These are phyloP conservation scores for Cybosia mesomella DNA, from an alignment of 2,888 invertebrate species.

Conservation along the genomic window DNA sequence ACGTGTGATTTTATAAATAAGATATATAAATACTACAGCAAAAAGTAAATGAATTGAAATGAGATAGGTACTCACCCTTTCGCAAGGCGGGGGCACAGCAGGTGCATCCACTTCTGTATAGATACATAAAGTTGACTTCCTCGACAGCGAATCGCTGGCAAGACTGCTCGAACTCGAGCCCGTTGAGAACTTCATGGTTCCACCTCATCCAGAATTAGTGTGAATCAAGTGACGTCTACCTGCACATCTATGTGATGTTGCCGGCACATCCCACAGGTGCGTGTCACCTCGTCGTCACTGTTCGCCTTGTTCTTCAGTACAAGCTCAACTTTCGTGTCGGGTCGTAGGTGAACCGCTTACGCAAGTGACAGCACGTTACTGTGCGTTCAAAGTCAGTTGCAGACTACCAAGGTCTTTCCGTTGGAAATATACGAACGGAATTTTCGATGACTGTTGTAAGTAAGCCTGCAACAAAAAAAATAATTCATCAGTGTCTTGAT, in stretches of 20 bases:
- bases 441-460: conserved; percentile 64
- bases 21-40: neutral
- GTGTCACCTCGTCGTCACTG: conserved; percentile 46
- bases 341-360: conserved; percentile 56
- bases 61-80: conserved; percentile 81
- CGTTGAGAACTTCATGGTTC: conserved; percentile 88
- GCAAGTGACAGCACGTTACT: conserved; percentile 59
- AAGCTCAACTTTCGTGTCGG: conserved; percentile 50
- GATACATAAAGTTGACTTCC: conserved; percentile 89
- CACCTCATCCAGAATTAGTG: conserved; percentile 59
- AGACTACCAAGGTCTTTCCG: conserved; percentile 59
- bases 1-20: neutral
- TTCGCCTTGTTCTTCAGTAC: conserved; percentile 37
- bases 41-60: neutral
- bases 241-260: conserved; percentile 77
- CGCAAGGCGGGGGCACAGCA: conserved; percentile 75
- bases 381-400: conserved; percentile 60
- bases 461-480: conserved; percentile 73
- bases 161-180: conserved; percentile 89
- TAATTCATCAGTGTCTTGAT: conserved; percentile 45
- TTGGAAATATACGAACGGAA: conserved; percentile 56
- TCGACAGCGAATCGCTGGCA: conserved; percentile 88
- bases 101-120: conserved; percentile 86
- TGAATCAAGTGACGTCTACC: conserved; percentile 78
- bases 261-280: conserved; percentile 82